These are phyloP conservation scores for Cinclus cinclus DNA, from an alignment of 2,113 vertebrate species.

Conservation along the genomic window DNA sequence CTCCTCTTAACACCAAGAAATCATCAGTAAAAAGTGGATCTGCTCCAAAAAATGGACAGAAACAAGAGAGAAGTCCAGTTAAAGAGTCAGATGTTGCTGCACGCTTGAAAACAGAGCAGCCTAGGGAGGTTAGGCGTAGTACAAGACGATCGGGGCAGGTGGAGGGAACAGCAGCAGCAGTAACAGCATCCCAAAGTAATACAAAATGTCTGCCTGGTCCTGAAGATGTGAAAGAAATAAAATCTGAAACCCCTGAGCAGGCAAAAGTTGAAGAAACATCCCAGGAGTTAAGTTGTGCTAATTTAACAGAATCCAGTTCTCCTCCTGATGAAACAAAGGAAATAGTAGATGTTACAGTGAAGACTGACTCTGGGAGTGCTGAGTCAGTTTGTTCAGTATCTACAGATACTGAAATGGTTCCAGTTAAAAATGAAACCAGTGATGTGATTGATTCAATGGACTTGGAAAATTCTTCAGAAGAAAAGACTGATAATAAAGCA, in stretches of 20 bases:
- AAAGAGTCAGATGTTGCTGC: conserved; percentile 71
- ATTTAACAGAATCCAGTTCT: conserved; percentile 40
- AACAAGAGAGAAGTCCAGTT: conserved; percentile 67
- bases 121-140: conserved; percentile 67
- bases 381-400: conserved; percentile 37
- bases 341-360: neutral
- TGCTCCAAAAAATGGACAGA: conserved; percentile 69
- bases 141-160: conserved; percentile 45
- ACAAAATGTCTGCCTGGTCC: conserved; percentile 52
- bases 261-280: conserved; percentile 32
- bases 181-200: conserved; percentile 29
- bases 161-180: conserved; percentile 18
- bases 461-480: conserved; percentile 16
- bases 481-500: conserved; percentile 54
- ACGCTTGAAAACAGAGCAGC: conserved; percentile 45
- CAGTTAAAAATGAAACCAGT: conserved; percentile 33
- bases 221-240: conserved; percentile 48
- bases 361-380: conserved; percentile 14
- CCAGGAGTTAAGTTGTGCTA: conserved; percentile 33
- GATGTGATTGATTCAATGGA: conserved; percentile 18
- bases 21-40: conserved; percentile 68
- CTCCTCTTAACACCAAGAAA: conserved; percentile 68
- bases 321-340: conserved; percentile 50
- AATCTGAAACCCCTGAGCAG: conserved; percentile 12
- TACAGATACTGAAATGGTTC: conserved; percentile 47